Evolutionary conservation across 2,888 invertebrate species (phyloP).

Genomic region (Brachyopa scutellaris): DNA sequence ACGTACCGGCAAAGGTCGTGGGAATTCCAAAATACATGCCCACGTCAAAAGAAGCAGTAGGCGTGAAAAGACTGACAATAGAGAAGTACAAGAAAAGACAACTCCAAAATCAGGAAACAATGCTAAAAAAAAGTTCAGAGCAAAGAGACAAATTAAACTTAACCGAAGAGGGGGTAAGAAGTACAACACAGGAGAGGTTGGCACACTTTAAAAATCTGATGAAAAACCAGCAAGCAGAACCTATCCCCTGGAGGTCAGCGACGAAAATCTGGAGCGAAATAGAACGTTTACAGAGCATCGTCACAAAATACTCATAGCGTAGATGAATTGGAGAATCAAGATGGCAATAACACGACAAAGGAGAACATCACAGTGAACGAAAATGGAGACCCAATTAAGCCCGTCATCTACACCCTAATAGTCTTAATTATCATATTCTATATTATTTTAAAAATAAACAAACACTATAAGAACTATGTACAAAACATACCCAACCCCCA

Average conservation of each 20-base stretch:
- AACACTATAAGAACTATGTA: neutral
- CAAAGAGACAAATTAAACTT: neutral
- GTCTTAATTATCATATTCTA: neutral
- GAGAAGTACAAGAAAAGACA: neutral
- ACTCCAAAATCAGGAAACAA: neutral
- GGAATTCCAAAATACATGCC: neutral
- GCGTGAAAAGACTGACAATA: neutral
- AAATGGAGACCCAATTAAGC: neutral
- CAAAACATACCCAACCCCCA: no score
- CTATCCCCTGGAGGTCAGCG: neutral
- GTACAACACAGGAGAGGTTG: neutral
- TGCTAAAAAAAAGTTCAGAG: neutral
- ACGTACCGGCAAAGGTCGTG: no score
- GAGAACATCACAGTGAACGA: neutral
- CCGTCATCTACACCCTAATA: neutral
- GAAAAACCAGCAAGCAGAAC: neutral
- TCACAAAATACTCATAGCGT: neutral
- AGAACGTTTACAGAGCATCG: neutral
- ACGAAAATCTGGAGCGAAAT: neutral
- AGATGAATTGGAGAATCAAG: no score
- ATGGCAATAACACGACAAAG: neutral
- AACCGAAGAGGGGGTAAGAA: neutral
- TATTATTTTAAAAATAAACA: neutral
- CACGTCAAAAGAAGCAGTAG: neutral
- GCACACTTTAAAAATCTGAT: neutral